These are phyloP conservation scores for Bryconaethiops microstoma DNA, from an alignment of 2,797 vertebrate species.

Conservation along the genomic window DNA sequence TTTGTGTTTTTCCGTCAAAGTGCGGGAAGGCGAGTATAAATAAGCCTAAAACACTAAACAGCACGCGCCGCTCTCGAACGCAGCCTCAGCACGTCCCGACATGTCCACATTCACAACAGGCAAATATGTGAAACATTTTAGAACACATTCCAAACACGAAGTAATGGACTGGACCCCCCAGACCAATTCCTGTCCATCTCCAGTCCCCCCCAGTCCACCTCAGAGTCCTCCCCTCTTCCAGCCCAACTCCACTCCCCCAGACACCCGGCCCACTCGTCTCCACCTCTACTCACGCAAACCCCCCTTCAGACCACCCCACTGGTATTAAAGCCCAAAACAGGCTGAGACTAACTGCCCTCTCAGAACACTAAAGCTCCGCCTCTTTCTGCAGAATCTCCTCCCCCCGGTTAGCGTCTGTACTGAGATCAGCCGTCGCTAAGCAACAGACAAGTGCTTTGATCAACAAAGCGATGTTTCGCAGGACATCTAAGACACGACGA, in stretches of 20 bases:
- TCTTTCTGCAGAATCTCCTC: not conserved
- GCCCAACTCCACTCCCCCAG: too few relatives aligned
- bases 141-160: too few relatives aligned
- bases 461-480: constrained; percentile 48
- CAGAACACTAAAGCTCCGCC: too few relatives aligned
- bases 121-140: not conserved
- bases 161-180: too few relatives aligned
- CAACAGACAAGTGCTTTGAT: constrained; percentile 48
- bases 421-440: constrained; percentile 38
- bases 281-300: too few relatives aligned
- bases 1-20: not conserved
- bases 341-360: not conserved
- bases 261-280: too few relatives aligned
- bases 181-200: too few relatives aligned
- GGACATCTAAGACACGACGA: constrained; percentile 25
- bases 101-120: not conserved
- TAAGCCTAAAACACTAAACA: not conserved
- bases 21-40: constrained; percentile 47
- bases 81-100: not conserved
- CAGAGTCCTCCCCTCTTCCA: too few relatives aligned
- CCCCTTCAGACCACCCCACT: too few relatives aligned
- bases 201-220: too few relatives aligned
- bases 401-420: not conserved
- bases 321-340: not conserved
- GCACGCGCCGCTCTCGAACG: not conserved